A percentile compares a stretch with the other conserved stretches of the same genome.
These are phyloP conservation scores for Tenthredo amoena DNA, from an alignment of 2,888 invertebrate genomes.

Conservation along the genomic window DNA sequence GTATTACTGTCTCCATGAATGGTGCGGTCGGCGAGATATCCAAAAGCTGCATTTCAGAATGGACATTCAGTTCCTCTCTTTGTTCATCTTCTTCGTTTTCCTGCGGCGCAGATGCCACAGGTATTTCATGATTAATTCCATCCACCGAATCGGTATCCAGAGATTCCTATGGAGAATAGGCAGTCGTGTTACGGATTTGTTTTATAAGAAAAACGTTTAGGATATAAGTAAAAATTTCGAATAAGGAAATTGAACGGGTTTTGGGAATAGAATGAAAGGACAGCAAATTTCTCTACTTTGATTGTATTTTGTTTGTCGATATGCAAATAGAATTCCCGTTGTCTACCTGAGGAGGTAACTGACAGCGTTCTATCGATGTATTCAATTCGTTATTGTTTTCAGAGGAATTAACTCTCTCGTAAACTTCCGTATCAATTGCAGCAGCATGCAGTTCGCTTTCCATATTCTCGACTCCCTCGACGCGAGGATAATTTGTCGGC, in stretches of 20 bases:
- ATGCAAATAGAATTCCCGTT: not conserved
- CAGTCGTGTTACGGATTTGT: too few relatives aligned
- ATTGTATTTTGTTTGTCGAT: not conserved
- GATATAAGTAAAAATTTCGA: not conserved
- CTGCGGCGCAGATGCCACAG: slow-evolving; percentile 13
- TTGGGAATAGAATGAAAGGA: not conserved
- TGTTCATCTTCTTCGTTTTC: slow-evolving; percentile 50
- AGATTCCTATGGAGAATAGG: not conserved
- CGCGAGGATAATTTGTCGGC: slow-evolving; percentile 74
- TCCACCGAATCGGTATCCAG: not conserved
- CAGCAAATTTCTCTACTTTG: not conserved
- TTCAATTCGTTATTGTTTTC: not conserved
- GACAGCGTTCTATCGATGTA: not conserved
- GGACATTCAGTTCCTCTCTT: slow-evolving; percentile 56
- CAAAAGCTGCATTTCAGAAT: slow-evolving; percentile 61
- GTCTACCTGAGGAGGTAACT: not conserved
- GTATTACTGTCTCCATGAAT: slow-evolving; percentile 56
- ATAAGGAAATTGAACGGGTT: not conserved
- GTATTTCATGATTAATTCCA: slow-evolving; percentile 26
- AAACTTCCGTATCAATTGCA: slow-evolving; percentile 74
- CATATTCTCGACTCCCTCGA: slow-evolving; percentile 75
- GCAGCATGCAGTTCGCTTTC: slow-evolving; percentile 76
- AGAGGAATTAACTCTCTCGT: slow-evolving; percentile 65
- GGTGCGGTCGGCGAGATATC: slow-evolving; percentile 61
- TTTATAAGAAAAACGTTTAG: too few relatives aligned